phyloP scores from a whole-genome alignment of 2,888 invertebrate species.

The Epinotia ramella region DNA sequence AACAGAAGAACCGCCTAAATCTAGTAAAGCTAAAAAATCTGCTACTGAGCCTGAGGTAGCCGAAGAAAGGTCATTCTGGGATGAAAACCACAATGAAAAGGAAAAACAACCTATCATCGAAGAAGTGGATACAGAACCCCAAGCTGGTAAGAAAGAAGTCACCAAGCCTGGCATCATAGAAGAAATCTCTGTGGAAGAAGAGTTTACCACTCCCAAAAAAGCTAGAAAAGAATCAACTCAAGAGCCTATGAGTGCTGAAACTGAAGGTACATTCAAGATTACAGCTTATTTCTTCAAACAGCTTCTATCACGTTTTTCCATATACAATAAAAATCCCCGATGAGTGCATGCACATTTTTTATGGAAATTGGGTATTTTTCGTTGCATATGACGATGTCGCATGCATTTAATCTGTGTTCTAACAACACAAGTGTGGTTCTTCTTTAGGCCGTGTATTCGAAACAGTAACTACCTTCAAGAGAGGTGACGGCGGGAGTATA shows the following conservation, averaged over 20 bases:
- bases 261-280: conserved; percentile 79
- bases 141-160: conserved; percentile 64
- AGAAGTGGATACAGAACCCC: conserved; percentile 63
- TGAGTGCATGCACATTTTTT: conserved; percentile 9
- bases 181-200: conserved; percentile 71
- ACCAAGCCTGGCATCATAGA: conserved; percentile 72
- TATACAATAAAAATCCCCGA: conserved; percentile 17
- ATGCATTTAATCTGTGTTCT: conserved; percentile 80
- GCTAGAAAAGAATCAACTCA: conserved; percentile 75
- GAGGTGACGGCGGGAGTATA: conserved; percentile 77
- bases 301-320: conserved; percentile 70
- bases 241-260: conserved; percentile 81
- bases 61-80: conserved; percentile 74
- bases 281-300: conserved; percentile 76
- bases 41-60: conserved; percentile 64
- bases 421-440: conserved; percentile 81
- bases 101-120: conserved; percentile 64
- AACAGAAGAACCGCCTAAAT: conserved; percentile 61
- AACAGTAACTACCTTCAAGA: conserved; percentile 84
- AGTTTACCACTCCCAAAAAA: conserved; percentile 70
- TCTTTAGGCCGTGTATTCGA: conserved; percentile 85
- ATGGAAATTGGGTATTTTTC: conserved; percentile 45
- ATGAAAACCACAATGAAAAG: conserved; percentile 73
- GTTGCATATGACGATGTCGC: conserved; percentile 61
- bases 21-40: conserved; percentile 63